Evolutionary conservation across 2,113 vertebrate species (phyloP), one percentile per base, ranked within the genome.

Genomic region (Taxidea taxus): DNA sequence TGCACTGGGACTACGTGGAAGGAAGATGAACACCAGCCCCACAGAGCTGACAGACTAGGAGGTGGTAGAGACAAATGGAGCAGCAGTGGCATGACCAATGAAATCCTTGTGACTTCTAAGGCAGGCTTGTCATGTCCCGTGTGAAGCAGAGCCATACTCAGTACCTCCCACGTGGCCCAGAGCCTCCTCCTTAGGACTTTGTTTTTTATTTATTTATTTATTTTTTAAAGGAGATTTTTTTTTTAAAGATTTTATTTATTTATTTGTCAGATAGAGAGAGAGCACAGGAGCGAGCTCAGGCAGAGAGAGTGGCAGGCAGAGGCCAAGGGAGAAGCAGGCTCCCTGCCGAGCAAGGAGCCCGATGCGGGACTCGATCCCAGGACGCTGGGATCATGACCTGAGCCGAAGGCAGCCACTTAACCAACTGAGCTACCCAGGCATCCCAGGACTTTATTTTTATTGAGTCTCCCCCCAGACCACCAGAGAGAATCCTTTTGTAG

Each of bases 381-480:
- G n/a, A n/a, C n/a, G n/a, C n/a, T n/a, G n/a, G n/a, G n/a, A n/a
- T n/a, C n/a, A n/a, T n/a, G n/a, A n/a, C n/a, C n/a, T n/a, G n/a
- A n/a, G n/a, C n/a, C n/a, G n/a, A n/a, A n/a, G n/a, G n/a, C n/a
- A n/a, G n/a, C n/a, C n/a, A n/a, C n/a, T n/a, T n/a, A n/a, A n/a
- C n/a, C n/a, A n/a, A n/a, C n/a, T n/a, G n/a, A n/a, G n/a, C n/a
- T n/a, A n/a, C n/a, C n/a, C n/a, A n/a, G n/a, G n/a, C n/a, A n/a
- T n/a, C n/a, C n/a, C n/a, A 87, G 44, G n/a, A 10, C 29, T 81
- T 75, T 78, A 7, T 88, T 31, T 90, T 83, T 70, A 64, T 66
- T 44, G 75, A 80, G 58, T 42, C 62, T 64, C 85, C 16, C 87
- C 60, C 84, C 51, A 66, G 87, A 62, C 90, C 37, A 74, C 34